Percentiles rank a stretch among this genome's conserved stretches.
Conservation (phyloP, 2,888 invertebrate genomes). For the Philonicus albiceps region DNA sequence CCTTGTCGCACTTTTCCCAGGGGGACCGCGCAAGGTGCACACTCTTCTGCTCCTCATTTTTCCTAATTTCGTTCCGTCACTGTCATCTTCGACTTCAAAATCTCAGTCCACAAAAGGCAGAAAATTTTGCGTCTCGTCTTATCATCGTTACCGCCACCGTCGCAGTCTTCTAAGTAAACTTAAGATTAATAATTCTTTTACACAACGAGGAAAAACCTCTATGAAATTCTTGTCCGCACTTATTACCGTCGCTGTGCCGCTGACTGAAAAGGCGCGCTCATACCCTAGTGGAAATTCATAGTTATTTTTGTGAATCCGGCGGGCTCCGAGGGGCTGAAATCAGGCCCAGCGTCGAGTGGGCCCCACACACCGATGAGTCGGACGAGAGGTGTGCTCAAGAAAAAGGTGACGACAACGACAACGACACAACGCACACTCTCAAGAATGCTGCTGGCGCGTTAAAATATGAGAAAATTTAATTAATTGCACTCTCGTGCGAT, state of each 20-base stretch:
- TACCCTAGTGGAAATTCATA: not conserved
- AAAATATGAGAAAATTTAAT: not conserved
- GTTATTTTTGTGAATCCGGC: not conserved
- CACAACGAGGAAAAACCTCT: not conserved
- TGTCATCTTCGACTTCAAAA: not conserved
- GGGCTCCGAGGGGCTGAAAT: not conserved
- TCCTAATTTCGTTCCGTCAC: not conserved
- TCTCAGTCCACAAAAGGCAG: not conserved
- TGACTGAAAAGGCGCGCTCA: not conserved
- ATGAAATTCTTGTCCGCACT: not conserved
- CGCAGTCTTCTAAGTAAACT: too few species aligned
- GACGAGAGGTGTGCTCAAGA: not conserved
- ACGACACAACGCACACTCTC: not conserved
- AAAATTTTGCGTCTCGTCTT: not conserved
- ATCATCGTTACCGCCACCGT: not conserved
- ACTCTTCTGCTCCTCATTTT: not conserved
- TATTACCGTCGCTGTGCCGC: not conserved
- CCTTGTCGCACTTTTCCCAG: not conserved
- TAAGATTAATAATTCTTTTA: not conserved
- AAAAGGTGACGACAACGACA: not conserved
- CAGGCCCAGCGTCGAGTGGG: not conserved
- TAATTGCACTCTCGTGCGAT: not conserved
- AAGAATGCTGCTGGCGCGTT: not conserved
- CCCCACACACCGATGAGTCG: not conserved
- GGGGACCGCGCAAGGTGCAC: not conserved